A percentile compares a stretch with the other conserved stretches of the same genome.
phyloP scores from a whole-genome alignment of 2,888 invertebrate species.

The Arge pagana region DNA sequence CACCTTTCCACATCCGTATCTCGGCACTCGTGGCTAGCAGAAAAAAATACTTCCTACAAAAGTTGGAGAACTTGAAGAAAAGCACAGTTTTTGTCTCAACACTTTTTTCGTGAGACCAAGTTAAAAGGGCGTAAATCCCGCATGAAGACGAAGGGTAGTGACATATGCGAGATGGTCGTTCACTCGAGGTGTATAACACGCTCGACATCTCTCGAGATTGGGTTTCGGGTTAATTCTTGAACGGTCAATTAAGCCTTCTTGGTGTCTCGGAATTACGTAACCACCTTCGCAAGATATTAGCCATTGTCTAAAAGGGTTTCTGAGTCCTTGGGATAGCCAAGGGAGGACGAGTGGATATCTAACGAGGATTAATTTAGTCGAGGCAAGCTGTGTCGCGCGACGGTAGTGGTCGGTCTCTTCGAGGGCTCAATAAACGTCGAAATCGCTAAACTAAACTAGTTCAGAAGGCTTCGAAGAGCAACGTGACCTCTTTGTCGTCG shows the following conservation, averaged over 20 bases:
- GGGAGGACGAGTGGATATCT: conserved; percentile 9
- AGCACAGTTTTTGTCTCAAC: not conserved
- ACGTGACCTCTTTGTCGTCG: no score
- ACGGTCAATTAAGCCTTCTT: conserved; percentile 21
- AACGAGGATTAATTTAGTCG: conserved; percentile 21
- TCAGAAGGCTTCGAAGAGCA: conserved; percentile 37
- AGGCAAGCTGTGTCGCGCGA: conserved; percentile 45
- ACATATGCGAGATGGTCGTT: no score
- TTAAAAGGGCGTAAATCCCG: no score
- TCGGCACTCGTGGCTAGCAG: not conserved
- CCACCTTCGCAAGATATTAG: conserved; percentile 36
- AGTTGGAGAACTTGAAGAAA: not conserved
- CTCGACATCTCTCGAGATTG: no score
- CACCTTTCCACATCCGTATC: not conserved
- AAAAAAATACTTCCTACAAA: not conserved
- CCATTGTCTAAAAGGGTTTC: conserved; percentile 29
- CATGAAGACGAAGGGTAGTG: no score
- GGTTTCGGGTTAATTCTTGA: conserved; percentile 14
- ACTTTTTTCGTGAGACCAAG: not conserved
- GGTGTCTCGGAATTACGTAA: conserved; percentile 22
- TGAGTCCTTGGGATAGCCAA: conserved; percentile 5
- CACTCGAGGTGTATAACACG: no score
- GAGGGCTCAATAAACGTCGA: conserved; percentile 53
- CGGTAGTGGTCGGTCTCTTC: conserved; percentile 51
- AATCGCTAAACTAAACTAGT: conserved; percentile 55